These are phyloP conservation scores for Catalaphyllia jardinei DNA, from an alignment of 64 coral and sea anemone species.

Conservation along the genomic window DNA sequence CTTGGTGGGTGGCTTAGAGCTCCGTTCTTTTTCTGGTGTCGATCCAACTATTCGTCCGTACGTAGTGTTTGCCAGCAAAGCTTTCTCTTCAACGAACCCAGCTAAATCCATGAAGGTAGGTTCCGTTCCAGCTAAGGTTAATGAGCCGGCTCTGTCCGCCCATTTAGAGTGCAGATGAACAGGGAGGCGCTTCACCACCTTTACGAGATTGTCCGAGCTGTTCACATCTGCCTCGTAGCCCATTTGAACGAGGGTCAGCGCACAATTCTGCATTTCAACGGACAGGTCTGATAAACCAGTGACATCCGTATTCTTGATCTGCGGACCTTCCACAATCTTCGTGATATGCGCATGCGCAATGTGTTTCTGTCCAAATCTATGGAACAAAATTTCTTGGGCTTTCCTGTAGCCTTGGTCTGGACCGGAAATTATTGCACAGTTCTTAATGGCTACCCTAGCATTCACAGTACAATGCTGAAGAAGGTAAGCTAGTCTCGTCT, in stretches of 20 bases:
- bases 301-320: not conserved
- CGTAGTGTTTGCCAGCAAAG: constrained; percentile 32
- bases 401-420: too few relatives aligned
- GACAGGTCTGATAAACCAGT: not conserved
- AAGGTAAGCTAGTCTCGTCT: not conserved
- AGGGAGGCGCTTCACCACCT: constrained; percentile 18
- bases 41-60: constrained; percentile 28
- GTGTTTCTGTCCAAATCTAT: too few relatives aligned
- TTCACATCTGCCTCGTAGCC: not conserved
- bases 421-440: too few relatives aligned
- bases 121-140: constrained; percentile 5
- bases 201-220: constrained; percentile 13
- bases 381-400: too few relatives aligned
- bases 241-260: not conserved
- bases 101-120: constrained; percentile 18
- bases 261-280: not conserved
- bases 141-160: not conserved
- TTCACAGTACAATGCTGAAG: constrained; percentile 20
- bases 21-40: not conserved
- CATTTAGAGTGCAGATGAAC: constrained; percentile 10
- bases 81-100: constrained; percentile 18
- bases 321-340: too few relatives aligned
- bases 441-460: too few relatives aligned
- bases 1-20: not conserved
- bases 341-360: too few relatives aligned